Base-by-base conservation (phyloP, 2,888 invertebrate species). In the Choristoneura rosaceana region DNA sequence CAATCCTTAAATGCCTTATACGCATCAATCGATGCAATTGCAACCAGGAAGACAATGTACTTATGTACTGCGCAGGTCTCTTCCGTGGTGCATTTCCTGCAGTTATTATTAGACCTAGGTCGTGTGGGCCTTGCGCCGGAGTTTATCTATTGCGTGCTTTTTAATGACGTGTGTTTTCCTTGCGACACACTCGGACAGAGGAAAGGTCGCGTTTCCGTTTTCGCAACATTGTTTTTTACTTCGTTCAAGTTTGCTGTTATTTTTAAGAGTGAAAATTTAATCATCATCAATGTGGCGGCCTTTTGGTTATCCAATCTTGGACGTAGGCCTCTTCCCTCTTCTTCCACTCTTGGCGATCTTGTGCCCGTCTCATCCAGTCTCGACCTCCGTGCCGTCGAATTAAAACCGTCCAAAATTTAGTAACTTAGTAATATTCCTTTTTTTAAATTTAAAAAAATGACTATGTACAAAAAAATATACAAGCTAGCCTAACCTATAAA, bases 41-140 rank as follows among this genome's bases (percentile, higher is more conserved):
- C 58, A 63, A 70, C 63, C 17, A 70, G 69, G 63, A 70, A 70
- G 62, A 52, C 55, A 17, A 9, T 25, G 52, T 47, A 47, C 47
- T 47, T 47, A 17, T 0, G 55, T 43, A 43, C 43, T 43, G 25
- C 17, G 25, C 55, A 17, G 55, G 12, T 12, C 55, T 85, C 55
- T 85, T 85, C 85, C 85, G 85, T 73, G 71, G 74, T 74, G 77
- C 78, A 78, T 78, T 86, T 86, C 84, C 84, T 84, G 76, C 64
- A 15, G 15, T 9, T 62, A 66, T 17, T 66, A 41, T 34, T 55
- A 65, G 34, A 55, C 65, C 52, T 65, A 65, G 70, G 70, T 65
- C 70, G 38, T 50, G 64, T 62, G 60, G 58, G n/a, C 70, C 70
- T 70, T 59, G 63, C 33, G 34, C 52, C 17, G 12, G 41, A 66